Conservation (phyloP, 2,113 vertebrate genomes). For the Nibea coibor region DNA sequence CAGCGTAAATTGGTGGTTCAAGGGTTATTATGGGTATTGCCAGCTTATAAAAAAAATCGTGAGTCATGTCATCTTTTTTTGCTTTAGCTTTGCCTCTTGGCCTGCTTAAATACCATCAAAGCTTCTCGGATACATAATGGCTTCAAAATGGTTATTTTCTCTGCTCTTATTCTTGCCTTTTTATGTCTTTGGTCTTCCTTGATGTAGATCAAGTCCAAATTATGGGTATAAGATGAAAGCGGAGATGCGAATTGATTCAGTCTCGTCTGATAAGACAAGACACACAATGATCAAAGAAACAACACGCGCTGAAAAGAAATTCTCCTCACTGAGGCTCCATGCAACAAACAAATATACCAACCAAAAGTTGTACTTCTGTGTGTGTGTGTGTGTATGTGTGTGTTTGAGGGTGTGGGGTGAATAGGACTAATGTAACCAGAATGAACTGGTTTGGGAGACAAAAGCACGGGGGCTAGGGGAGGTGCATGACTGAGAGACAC, state of each 20-base stretch:
- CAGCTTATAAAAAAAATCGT: background rate
- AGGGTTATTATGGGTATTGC: background rate
- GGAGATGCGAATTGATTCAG: slow-evolving; percentile 5
- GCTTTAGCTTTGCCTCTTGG: background rate
- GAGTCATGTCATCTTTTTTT: background rate
- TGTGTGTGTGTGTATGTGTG: slow-evolving; percentile 25
- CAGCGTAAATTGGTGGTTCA: background rate
- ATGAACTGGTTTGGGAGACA: slow-evolving; percentile 65
- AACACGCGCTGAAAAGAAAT: background rate
- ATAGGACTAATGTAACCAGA: slow-evolving; percentile 58
- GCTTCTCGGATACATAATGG: background rate
- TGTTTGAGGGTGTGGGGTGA: slow-evolving; percentile 33
- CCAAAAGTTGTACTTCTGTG: background rate
- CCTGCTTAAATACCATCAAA: slow-evolving; percentile 13
- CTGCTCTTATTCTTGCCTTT: background rate
- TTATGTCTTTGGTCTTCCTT: background rate
- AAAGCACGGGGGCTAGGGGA: slow-evolving; percentile 41
- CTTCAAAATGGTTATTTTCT: background rate
- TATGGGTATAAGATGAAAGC: slow-evolving; percentile 35
- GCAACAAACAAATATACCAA: background rate
- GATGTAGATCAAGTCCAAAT: slow-evolving; percentile 22
- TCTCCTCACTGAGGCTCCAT: background rate
- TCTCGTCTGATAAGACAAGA: background rate
- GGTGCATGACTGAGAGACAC: slow-evolving; percentile 17
- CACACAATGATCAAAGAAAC: slow-evolving; percentile 26